Evolutionary conservation across 2,113 vertebrate genomes (phyloP).

Genomic region (Furnarius figulus): DNA sequence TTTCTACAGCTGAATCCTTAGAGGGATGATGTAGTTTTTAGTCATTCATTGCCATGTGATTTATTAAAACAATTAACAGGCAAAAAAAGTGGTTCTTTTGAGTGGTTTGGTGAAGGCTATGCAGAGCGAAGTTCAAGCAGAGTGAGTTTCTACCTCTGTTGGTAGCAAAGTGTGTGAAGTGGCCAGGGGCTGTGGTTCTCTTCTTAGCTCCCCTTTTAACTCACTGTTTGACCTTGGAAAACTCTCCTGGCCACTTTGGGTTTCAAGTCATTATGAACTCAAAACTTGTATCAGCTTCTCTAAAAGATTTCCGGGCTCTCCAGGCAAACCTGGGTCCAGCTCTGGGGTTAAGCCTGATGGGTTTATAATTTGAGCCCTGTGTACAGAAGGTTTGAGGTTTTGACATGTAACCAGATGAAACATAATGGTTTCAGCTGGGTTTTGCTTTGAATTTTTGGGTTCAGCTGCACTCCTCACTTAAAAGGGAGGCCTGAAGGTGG

Average conservation of each 20-base stretch:
- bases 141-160: neutral
- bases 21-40: slow-evolving; percentile 57
- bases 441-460: slow-evolving; percentile 35
- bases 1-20: slow-evolving; percentile 61
- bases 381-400: slow-evolving; percentile 41
- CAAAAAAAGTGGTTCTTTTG: slow-evolving; percentile 44
- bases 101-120: neutral
- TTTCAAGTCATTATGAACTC: neutral
- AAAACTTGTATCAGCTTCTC: neutral
- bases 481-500: neutral
- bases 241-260: neutral
- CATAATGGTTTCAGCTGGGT: slow-evolving; percentile 24
- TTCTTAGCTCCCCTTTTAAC: neutral
- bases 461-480: neutral
- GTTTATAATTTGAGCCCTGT: slow-evolving; percentile 43
- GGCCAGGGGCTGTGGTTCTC: neutral
- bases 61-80: slow-evolving; percentile 66
- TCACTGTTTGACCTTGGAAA: neutral
- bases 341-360: slow-evolving; percentile 10
- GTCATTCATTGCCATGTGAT: slow-evolving; percentile 59
- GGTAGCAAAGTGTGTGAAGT: neutral
- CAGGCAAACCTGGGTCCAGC: neutral
- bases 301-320: neutral
- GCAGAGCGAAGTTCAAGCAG: neutral
- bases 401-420: slow-evolving; percentile 56